Percentiles rank a stretch among this genome's conserved stretches.
phyloP scores from a whole-genome alignment of 1,140 invertebrate genomes.

The Brachystomella parvula region DNA sequence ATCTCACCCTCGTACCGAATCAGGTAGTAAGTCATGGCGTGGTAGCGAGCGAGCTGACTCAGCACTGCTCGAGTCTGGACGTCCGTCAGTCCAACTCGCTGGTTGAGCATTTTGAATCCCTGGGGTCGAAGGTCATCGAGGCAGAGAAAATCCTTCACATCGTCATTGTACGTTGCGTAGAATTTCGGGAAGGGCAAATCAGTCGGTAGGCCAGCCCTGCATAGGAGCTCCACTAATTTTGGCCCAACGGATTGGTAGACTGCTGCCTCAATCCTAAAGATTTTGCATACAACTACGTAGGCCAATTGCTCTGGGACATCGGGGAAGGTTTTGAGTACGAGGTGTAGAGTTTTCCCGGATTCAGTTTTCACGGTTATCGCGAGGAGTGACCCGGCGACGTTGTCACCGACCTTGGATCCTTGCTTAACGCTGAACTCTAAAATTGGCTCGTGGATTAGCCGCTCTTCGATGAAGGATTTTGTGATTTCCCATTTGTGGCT shows the following conservation, averaged over 20 bases:
- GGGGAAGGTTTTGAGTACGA: constrained; percentile 17
- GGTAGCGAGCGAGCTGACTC: constrained; percentile 25
- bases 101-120: constrained; percentile 31
- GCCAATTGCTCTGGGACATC: background rate
- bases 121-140: constrained; percentile 28
- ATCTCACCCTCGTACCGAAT: constrained; percentile 14
- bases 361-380: constrained; percentile 13
- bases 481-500: constrained; percentile 2
- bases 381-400: constrained; percentile 16
- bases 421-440: constrained; percentile 1
- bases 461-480: background rate
- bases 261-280: constrained; percentile 10
- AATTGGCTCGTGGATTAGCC: constrained; percentile 6
- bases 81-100: constrained; percentile 19
- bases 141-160: constrained; percentile 25
- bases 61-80: constrained; percentile 18
- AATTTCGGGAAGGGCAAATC: constrained; percentile 23
- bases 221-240: background rate
- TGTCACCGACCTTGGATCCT: constrained; percentile 21
- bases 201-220: background rate
- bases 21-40: constrained; percentile 24
- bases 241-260: constrained; percentile 4
- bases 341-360: constrained; percentile 6
- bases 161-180: constrained; percentile 21
- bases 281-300: background rate